phyloP scores from a whole-genome alignment of 2,888 invertebrate genomes.

The Ectropis crepuscularia region DNA sequence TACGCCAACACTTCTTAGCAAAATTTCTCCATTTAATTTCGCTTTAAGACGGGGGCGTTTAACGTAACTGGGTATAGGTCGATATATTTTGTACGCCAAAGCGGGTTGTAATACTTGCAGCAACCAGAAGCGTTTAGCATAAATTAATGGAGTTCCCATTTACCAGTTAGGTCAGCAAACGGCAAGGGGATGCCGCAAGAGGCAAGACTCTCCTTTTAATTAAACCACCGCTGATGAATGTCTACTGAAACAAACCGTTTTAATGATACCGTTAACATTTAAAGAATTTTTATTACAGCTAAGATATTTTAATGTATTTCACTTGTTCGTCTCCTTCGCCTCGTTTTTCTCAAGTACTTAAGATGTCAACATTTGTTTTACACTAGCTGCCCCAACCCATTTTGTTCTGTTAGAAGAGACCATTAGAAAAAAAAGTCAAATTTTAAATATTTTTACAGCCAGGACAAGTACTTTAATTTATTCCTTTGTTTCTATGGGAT shows the following conservation, averaged over 20 bases:
- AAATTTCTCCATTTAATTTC: too few species aligned
- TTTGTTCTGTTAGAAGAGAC: too few species aligned
- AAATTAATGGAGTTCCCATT: slow-evolving; percentile 56
- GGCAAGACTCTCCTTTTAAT: slow-evolving; percentile 60
- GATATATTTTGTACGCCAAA: slow-evolving; percentile 43
- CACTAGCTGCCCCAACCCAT: too few species aligned
- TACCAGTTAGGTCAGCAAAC: slow-evolving; percentile 53
- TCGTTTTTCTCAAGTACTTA: slow-evolving; percentile 16
- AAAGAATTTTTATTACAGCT: slow-evolving; percentile 37
- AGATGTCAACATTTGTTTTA: not conserved
- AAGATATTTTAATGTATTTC: slow-evolving; percentile 33
- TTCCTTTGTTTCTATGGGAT: too few species aligned
- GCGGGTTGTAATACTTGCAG: slow-evolving; percentile 14
- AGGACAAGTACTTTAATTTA: too few species aligned
- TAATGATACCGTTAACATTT: slow-evolving; percentile 52
- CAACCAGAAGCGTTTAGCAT: slow-evolving; percentile 47
- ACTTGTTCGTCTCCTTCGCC: slow-evolving; percentile 23
- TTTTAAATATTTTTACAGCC: too few species aligned
- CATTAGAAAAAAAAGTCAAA: too few species aligned
- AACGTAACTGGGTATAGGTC: slow-evolving; percentile 42
- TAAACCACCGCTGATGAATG: slow-evolving; percentile 61
- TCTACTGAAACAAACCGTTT: slow-evolving; percentile 57
- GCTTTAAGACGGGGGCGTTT: slow-evolving; percentile 17
- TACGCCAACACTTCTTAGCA: too few species aligned
- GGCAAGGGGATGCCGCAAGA: slow-evolving; percentile 52